These are phyloP conservation scores for Hepsetus odoe DNA, from an alignment of 2,113 vertebrate species.

Conservation along the genomic window DNA sequence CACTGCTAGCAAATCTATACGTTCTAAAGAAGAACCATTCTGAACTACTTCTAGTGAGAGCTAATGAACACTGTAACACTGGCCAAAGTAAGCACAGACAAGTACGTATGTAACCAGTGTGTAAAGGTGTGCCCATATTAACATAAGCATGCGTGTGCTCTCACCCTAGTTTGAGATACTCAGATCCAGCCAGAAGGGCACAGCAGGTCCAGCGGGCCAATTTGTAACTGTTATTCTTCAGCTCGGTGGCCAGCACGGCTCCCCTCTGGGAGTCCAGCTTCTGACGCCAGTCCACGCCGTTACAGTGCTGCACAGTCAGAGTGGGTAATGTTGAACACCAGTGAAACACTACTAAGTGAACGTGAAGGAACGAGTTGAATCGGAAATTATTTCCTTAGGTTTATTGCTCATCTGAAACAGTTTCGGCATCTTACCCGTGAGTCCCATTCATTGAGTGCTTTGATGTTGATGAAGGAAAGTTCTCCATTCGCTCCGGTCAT, in stretches of 20 bases:
- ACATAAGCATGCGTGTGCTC: conserved; percentile 44
- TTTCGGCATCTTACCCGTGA: conserved; percentile 82
- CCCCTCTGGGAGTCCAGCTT: conserved; percentile 98
- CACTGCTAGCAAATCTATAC: neutral
- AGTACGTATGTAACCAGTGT: neutral
- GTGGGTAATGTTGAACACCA: neutral
- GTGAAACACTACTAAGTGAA: no score
- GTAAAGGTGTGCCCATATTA: neutral
- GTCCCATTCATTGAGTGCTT: conserved; percentile 98
- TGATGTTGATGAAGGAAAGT: conserved; percentile 97
- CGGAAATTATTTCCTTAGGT: neutral
- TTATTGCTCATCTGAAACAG: neutral
- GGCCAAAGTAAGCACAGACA: no score
- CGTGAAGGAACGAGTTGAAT: no score
- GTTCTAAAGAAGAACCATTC: no score
- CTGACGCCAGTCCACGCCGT: conserved; percentile 98
- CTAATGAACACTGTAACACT: no score
- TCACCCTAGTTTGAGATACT: conserved; percentile 98
- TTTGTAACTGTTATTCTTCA: conserved; percentile 99
- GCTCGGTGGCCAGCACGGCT: conserved; percentile 94
- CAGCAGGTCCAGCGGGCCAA: conserved; percentile 97
- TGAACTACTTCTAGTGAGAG: no score
- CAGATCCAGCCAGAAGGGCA: conserved; percentile 91
- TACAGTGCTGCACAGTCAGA: conserved; percentile 82
- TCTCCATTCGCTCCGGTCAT: conserved; percentile 98